phyloP scores from a whole-genome alignment of 2,797 vertebrate genomes.

The Sphenodon punctatus region DNA sequence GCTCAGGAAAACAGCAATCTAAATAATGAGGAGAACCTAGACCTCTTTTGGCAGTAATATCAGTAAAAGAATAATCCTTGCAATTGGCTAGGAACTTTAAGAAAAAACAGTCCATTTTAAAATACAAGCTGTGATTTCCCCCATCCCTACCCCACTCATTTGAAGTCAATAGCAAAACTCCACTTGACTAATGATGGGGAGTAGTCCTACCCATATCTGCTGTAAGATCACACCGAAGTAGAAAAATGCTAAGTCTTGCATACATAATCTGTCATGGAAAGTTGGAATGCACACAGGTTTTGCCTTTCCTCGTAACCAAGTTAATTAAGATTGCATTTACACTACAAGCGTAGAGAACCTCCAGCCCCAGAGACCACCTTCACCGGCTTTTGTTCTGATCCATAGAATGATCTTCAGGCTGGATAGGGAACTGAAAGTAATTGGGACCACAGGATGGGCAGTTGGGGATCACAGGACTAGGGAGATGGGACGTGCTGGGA shows the following conservation, averaged over 20 bases:
- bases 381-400: too few relatives aligned
- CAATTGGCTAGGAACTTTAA: neutral
- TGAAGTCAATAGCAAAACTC: too few relatives aligned
- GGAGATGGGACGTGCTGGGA: too few relatives aligned
- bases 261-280: neutral
- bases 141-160: too few relatives aligned
- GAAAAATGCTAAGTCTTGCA: neutral
- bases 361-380: too few relatives aligned
- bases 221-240: neutral
- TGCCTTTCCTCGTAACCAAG: constrained; percentile 16
- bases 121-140: neutral
- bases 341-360: too few relatives aligned
- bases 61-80: neutral
- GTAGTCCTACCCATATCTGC: too few relatives aligned
- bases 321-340: neutral
- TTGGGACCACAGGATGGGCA: too few relatives aligned
- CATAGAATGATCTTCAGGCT: too few relatives aligned
- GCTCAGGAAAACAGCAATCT: neutral
- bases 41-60: neutral
- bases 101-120: neutral
- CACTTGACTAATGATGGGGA: too few relatives aligned
- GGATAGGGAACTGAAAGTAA: too few relatives aligned
- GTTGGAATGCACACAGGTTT: neutral
- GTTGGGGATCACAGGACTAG: too few relatives aligned
- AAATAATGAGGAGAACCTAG: neutral